Evolutionary conservation across 2,113 vertebrate species (phyloP), one percentile per base, ranked within the genome.

Genomic region (Pelecanus crispus): DNA sequence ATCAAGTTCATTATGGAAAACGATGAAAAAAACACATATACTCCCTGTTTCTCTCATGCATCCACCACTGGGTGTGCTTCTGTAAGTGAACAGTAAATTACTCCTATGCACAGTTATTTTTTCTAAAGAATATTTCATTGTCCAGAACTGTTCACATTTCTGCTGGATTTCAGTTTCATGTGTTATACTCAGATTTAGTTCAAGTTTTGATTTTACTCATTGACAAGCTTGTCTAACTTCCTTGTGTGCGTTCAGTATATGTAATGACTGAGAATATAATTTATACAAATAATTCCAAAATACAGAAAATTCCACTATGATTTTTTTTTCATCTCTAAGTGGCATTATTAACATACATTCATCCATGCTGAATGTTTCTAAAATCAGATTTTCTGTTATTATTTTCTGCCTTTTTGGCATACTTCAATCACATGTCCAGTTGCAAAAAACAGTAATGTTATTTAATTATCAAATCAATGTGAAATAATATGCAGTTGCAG

Each of bases 21-120:
- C 5, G 0, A 6, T 55, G 25, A 15, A 11, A 47, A 47, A 56
- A 9, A 11, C 5, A 17, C 6, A 1, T 10, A 4, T 9, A 44
- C 1, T 49, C 17, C 16, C 17, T 25, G 17, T 40, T 38, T 56
- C 29, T 77, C 19, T 88, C 26, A 19, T 53, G 25, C 32, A n/a
- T 40, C 11, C 6, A 24, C 40, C 29, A 17, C 26, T 61, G 22
- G 15, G 26, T 45, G 25, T 75, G 31, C 47, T 92, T 38, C 6
- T 75, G 9, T 38, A 85, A 52, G 22, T 34, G 29, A 70, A 44
- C 62, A 34, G 36, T 62, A 38, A 79, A 75, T 79, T 52, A 42
- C 15, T 85, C 7, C 26, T 63, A 0, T 45, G 31, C 49, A 38
- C 26, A 34, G 7, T 31, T 75, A 0, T 6, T 49, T 82, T 90